A percentile compares a stretch with the other conserved stretches of the same genome.
These are phyloP conservation scores for Drosophila rufa DNA, from an alignment of 1,140 invertebrate genomes.

Conservation along the genomic window DNA sequence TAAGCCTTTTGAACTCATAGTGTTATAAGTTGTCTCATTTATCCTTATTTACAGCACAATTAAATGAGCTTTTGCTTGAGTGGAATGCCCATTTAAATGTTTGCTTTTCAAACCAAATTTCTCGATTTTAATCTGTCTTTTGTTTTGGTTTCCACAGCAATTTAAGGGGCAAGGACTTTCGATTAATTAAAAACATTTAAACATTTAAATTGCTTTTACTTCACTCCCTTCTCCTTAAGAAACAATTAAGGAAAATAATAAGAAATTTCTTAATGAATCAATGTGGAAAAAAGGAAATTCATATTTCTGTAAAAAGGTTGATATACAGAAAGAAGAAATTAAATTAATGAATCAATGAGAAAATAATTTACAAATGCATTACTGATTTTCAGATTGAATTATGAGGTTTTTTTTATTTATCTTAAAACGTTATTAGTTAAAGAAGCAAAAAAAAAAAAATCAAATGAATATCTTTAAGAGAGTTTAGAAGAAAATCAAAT, in stretches of 20 bases:
- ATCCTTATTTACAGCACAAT: background rate
- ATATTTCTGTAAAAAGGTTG: too few relatives aligned
- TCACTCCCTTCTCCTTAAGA: background rate
- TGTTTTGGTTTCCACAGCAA: conserved; percentile 3
- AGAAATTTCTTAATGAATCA: background rate
- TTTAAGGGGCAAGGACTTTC: background rate
- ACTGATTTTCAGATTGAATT: too few relatives aligned
- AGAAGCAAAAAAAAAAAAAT: too few relatives aligned
- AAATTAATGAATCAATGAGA: too few relatives aligned
- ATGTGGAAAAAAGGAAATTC: background rate
- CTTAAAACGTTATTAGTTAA: too few relatives aligned
- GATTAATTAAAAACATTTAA: conserved; percentile 9
- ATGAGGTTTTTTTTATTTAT: too few relatives aligned
- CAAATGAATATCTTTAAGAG: too few relatives aligned
- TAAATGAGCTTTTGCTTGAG: conserved; percentile 2
- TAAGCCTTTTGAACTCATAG: background rate
- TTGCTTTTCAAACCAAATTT: conserved; percentile 6
- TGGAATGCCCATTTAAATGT: conserved; percentile 1
- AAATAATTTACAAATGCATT: too few relatives aligned
- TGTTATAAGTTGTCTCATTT: too few relatives aligned
- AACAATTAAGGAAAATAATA: too few relatives aligned
- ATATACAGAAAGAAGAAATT: too few relatives aligned
- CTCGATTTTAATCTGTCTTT: conserved; percentile 11
- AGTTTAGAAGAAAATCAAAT: too few relatives aligned
- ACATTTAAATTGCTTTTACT: background rate